Base-by-base conservation (phyloP, 64 coral and sea anemone genomes). In the Hydrozoanthus tunicans region DNA sequence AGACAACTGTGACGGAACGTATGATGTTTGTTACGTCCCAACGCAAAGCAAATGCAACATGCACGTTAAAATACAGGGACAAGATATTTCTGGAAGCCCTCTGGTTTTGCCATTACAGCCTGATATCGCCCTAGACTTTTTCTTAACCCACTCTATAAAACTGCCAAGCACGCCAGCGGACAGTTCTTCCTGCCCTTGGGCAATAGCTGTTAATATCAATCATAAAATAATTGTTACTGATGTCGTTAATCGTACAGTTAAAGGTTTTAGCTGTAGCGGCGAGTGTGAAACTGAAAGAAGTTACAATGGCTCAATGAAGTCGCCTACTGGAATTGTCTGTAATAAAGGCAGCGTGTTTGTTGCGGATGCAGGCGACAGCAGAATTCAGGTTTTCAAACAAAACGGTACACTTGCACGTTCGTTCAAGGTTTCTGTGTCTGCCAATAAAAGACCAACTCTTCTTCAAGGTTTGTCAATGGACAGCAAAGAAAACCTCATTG, bases 1-100 rank as follows among this genome's bases (percentile, higher is more conserved):
- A 63, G 60, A 82, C 80, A 82, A 82, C 59, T 7, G 10, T 64
- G 80, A 82, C 80, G 80, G 60, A 82, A 82, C 80, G 0, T 82
- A 63, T 25, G 27, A 32, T 6, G 26, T 82, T 51, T 43, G 2
- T 7, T 61, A n/a, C 25, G 1, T 80, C 6, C 6, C 20, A 7
- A 26, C 13, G 3, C 60, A 25, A 51, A 13, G 20, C 15, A 51
- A 62, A 63, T 13, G 62, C 24, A 24, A 81, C 3, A 81, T 81
- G 79, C 79, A 64, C 59, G 58, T 81, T 59, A 27, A 43, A 81
- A 63, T 61, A 81, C 79, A 81, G 5, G 79, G 59, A 12, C 25
- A 63, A 81, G 79, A 64, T 5, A 64, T 81, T 81, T 81, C 51
- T 14, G 79, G 79, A 7, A 81, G 79, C 8, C 79, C 59, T 14